Evolutionary conservation across 2,113 vertebrate species (phyloP).

Genomic region (Otocyon megalotis): DNA sequence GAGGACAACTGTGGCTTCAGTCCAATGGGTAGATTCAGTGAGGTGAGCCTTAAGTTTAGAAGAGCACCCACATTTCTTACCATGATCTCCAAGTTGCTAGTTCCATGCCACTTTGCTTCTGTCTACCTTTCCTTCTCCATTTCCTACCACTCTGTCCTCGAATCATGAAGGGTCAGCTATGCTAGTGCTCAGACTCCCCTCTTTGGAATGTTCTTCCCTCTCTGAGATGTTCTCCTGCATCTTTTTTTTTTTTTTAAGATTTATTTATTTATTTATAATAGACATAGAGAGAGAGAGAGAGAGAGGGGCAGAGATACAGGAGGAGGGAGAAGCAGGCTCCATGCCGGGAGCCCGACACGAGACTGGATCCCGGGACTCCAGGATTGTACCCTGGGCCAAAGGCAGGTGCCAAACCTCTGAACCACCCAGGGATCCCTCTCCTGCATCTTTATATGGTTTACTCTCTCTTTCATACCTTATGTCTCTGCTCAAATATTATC

Average conservation of each 20-base stretch:
- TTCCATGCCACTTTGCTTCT: background rate
- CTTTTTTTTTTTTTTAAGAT: background rate
- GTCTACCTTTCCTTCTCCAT: background rate
- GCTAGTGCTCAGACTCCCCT: background rate
- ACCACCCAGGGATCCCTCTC: too few species aligned
- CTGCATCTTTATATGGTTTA: background rate
- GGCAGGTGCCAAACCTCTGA: too few species aligned
- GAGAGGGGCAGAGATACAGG: too few species aligned
- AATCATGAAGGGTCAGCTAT: background rate
- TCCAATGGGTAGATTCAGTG: background rate
- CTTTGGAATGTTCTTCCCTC: background rate
- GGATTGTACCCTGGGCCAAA: too few species aligned
- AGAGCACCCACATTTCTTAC: background rate
- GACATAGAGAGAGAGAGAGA: too few species aligned
- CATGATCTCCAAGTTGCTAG: background rate
- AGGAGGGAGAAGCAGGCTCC: too few species aligned
- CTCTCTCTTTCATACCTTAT: background rate
- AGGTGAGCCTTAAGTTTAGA: background rate
- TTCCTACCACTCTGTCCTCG: background rate
- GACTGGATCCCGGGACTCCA: too few species aligned
- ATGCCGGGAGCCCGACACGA: too few species aligned
- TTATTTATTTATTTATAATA: too few species aligned
- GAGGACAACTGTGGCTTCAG: conserved; percentile 16
- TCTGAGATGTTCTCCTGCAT: background rate
- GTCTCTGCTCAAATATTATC: background rate